Conservation (phyloP, 2,888 invertebrate species). For the Scrobipalpa atriplicella region DNA sequence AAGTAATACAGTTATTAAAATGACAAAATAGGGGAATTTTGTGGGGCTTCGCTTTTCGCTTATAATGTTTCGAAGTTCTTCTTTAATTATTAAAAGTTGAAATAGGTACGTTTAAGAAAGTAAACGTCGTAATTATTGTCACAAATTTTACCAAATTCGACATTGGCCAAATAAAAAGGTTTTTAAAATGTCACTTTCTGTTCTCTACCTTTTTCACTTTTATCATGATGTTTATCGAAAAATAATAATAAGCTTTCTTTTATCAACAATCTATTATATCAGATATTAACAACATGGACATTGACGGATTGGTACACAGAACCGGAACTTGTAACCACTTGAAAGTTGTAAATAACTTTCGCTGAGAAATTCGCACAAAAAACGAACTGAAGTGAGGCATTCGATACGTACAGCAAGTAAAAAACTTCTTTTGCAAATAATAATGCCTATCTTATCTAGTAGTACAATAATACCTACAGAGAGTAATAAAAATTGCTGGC, state of each 20-base stretch:
- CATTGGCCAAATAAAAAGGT: no score
- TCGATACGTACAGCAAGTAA: neutral
- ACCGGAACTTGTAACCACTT: slow-evolving; percentile 2
- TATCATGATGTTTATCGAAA: no score
- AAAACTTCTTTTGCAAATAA: neutral
- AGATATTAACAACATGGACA: slow-evolving; percentile 13
- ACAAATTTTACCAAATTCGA: no score
- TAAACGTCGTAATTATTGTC: no score
- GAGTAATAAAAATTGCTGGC: neutral
- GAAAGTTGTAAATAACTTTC: slow-evolving; percentile 2
- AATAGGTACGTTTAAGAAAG: no score
- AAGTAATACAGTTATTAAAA: no score
- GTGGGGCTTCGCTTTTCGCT: no score
- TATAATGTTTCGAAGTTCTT: no score
- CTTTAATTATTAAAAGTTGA: no score
- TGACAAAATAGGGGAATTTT: no score
- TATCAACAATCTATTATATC: slow-evolving; percentile 9
- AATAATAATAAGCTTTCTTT: neutral
- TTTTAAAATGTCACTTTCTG: neutral
- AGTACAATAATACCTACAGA: neutral
- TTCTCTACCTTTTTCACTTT: neutral
- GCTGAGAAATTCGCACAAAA: neutral
- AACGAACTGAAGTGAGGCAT: neutral
- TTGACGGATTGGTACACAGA: slow-evolving; percentile 14
- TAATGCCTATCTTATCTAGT: neutral